Evolutionary conservation across 1,140 invertebrate genomes (phyloP).

Genomic region (Hyles vespertilio): DNA sequence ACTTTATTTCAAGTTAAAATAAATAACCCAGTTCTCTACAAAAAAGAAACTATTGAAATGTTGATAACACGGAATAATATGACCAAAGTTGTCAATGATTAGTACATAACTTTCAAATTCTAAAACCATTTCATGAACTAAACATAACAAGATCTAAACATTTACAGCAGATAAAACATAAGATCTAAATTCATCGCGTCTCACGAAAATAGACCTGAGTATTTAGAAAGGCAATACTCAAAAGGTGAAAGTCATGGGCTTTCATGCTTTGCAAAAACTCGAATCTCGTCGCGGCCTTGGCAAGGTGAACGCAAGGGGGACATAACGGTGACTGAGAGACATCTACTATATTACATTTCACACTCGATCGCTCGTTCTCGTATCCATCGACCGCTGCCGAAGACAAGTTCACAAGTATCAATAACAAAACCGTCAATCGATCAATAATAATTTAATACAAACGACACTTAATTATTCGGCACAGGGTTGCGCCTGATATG

Average conservation of each 20-base stretch:
- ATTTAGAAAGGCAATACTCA: conserved; percentile 68
- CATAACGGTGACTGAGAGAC: conserved; percentile 58
- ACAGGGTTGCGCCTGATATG: conserved; percentile 1
- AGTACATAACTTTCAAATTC: too few relatives aligned
- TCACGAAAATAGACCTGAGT: conserved; percentile 34
- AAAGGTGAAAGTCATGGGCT: conserved; percentile 72
- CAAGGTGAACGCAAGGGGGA: conserved; percentile 72
- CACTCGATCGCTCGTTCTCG: conserved; percentile 18
- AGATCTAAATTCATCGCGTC: conserved; percentile 25
- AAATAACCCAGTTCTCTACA: too few relatives aligned
- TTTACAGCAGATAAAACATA: conserved; percentile 9
- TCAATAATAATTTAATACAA: background rate
- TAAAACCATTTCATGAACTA: background rate
- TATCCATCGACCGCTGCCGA: conserved; percentile 15
- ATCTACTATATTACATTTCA: conserved; percentile 13
- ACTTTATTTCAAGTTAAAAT: too few relatives aligned
- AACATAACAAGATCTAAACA: background rate
- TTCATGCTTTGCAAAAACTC: conserved; percentile 69
- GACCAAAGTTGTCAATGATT: too few relatives aligned
- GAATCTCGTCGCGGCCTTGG: conserved; percentile 69
- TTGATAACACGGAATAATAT: too few relatives aligned
- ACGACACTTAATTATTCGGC: background rate
- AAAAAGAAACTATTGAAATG: too few relatives aligned
- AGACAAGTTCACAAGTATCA: background rate
- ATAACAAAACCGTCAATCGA: conserved; percentile 12